Percentiles rank a stretch among this genome's conserved stretches.
Evolutionary conservation across 2,797 vertebrate genomes (phyloP).

Genomic region (Rhinichthys osculus): DNA sequence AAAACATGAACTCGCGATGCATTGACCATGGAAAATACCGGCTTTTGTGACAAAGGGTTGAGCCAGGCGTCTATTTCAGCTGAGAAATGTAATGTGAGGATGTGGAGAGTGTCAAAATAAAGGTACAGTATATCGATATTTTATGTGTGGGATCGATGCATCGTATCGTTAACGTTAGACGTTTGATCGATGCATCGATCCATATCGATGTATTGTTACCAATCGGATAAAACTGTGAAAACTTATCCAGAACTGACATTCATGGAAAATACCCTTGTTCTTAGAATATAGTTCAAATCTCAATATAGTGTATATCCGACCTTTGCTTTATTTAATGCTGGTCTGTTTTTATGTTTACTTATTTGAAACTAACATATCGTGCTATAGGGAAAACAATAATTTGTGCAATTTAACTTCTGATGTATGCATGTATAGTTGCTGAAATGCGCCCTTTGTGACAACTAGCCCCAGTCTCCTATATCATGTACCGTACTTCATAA

Average conservation of each 20-base stretch:
- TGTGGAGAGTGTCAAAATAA: too few relatives aligned
- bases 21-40: too few relatives aligned
- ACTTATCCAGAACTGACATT: not conserved
- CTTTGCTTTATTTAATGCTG: not conserved
- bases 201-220: too few relatives aligned
- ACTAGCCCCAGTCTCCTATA: not conserved
- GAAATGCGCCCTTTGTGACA: not conserved
- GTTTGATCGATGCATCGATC: too few relatives aligned
- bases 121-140: too few relatives aligned
- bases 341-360: not conserved
- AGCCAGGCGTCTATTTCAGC: too few relatives aligned
- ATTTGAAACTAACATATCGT: not conserved
- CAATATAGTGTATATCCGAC: not conserved
- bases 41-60: too few relatives aligned
- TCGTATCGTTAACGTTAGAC: too few relatives aligned
- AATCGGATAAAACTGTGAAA: not conserved
- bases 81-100: too few relatives aligned
- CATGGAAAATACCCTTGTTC: not conserved
- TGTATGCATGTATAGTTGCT: not conserved
- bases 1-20: too few relatives aligned
- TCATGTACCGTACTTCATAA: not conserved
- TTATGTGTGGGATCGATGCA: too few relatives aligned
- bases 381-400: not conserved
- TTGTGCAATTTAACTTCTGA: not conserved
- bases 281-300: not conserved